Base-by-base conservation (phyloP, 2,888 invertebrate genomes). In the Apocheima hispidaria region DNA sequence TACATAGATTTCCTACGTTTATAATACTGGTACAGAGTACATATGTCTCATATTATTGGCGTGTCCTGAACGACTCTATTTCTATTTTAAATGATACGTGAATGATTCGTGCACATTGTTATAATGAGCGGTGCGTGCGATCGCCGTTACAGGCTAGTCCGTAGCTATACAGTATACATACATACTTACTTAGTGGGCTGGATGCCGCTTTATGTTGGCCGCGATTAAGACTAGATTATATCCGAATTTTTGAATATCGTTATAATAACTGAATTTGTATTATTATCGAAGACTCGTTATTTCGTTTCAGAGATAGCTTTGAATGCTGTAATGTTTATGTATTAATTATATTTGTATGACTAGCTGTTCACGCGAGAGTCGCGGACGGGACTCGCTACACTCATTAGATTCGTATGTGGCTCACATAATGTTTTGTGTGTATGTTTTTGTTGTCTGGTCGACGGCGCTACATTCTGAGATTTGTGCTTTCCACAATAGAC, bases 351-450 rank as follows among this genome's bases (percentile, higher is more conserved):
- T 30, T 18, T 1, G 20, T 28, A 12, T 5, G n/a, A 12, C n/a
- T 35, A 7, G 16, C 35, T 21, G 23, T 49, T 21, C 4, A 5
- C 30, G 30, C 21, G 14, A 21, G 48, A n/a, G 7, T 18, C 1
- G 4, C 12, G 46, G 28, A 16, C 10, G 54, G n/a, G 18, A 50
- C 54, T 55, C 40, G 60, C 59, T 43, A 65, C 65, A 65, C 64
- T 67, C 64, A 60, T 65, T 67, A 67, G 60, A 20, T 26, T 1
- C 33, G 33, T 33, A 44, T n/a, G n/a, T 9, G 9, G 16, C 26
- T 1, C 44, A 28, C 16, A 9, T n/a, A 12, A 38, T 38, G 38
- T 38, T n/a, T 5, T 23, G 43, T 21, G n/a, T n/a, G 23, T 6
- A n/a, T n/a, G n/a, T n/a, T n/a, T n/a, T n/a, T n/a, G n/a, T n/a